Evolutionary conservation across 2,113 vertebrate genomes (phyloP).

Genomic region (Semnornis frantzii): DNA sequence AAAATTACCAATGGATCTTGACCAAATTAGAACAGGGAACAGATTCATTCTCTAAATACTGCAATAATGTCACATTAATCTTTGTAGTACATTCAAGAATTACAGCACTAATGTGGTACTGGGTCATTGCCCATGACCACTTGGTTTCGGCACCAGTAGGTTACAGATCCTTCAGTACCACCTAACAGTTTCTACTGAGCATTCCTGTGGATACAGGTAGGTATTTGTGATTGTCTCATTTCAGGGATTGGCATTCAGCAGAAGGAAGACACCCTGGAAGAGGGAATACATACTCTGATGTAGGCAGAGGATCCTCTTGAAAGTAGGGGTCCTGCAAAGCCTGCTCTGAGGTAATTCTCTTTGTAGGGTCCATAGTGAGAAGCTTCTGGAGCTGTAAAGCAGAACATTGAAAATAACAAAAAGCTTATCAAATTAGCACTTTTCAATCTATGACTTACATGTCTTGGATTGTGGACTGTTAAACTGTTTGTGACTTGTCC

Average conservation of each 20-base stretch:
- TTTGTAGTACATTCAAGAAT: neutral
- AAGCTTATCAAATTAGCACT: conserved; percentile 20
- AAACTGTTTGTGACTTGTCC: neutral
- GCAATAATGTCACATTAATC: neutral
- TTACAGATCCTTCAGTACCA: neutral
- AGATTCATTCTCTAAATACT: neutral
- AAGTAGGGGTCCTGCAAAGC: conserved; percentile 96
- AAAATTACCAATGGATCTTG: neutral
- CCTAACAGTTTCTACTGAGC: neutral
- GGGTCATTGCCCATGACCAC: neutral
- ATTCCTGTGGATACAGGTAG: neutral
- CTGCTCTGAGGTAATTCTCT: conserved; percentile 97
- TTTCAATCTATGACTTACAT: neutral
- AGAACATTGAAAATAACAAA: conserved; percentile 27
- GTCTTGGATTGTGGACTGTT: neutral
- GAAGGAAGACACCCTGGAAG: neutral
- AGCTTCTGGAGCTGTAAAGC: conserved; percentile 92
- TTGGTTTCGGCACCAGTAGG: neutral
- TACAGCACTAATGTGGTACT: accelerated
- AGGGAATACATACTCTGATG: conserved; percentile 85
- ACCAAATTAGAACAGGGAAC: neutral
- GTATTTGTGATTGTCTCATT: neutral
- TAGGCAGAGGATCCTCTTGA: conserved; percentile 95
- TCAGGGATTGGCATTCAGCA: neutral
- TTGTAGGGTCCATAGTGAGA: conserved; percentile 98